Base-by-base conservation (phyloP, 1,140 invertebrate genomes). In the Colletes gigas region DNA sequence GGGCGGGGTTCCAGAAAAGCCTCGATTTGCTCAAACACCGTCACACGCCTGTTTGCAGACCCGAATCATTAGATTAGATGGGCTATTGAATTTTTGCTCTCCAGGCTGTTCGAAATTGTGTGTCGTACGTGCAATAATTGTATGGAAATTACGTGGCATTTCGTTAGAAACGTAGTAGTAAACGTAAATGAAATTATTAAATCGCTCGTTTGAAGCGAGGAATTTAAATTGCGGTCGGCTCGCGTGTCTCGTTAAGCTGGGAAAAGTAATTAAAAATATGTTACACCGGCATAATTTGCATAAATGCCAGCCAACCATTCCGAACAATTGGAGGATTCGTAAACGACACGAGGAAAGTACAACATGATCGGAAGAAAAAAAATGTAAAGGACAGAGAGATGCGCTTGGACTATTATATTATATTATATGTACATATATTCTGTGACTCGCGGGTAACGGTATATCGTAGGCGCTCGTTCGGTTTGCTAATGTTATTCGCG, bases 401-500 rank as follows among this genome's bases (percentile, higher is more conserved):
- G 14, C 15, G n/a, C n/a, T n/a, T n/a, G n/a, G n/a, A n/a, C n/a
- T n/a, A n/a, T n/a, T n/a, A n/a, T n/a, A n/a, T n/a, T n/a, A n/a
- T n/a, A 30, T 30, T 30, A 30, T 30, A 30, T 30, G 30, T 30
- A 30, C 30, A 30, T 19, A 65, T 15, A 59, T 59, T 68, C 54
- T 66, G 6, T 15, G 3, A 9, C 59, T 8, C 62, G 21, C 62
- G 21, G 14, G 17, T 69, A 77, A 77, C 44, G 44, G 21, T 69
- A 69, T 30, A 2, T 7, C 19, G 12, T 17, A 50, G 17, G 2
- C 1, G 19, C 17, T 69, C 14, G 17, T 68, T 39, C 39, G 21
- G 41, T 2, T 77, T 69, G 65, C 17, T 67, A 77, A 77, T 69
- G 21, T 69, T 69, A 19, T 69, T 59, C 21, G 5, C 17, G 9